Base-by-base conservation (phyloP, 2,113 vertebrate genomes). In the Grantiella picta region DNA sequence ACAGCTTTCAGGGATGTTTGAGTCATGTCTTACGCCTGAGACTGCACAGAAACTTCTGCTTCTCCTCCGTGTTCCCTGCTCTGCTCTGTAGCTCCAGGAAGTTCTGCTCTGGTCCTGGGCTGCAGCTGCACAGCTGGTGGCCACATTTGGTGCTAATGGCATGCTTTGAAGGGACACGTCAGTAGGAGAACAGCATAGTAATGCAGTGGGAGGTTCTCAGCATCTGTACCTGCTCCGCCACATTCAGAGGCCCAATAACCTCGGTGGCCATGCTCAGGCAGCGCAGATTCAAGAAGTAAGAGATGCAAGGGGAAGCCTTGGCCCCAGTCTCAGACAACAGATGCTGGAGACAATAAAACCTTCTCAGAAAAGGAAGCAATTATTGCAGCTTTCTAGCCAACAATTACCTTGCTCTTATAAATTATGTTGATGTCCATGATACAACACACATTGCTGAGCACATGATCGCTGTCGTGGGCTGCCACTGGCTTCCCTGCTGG, bases 71-170 rank as follows among this genome's bases (percentile, higher is more conserved):
- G 38, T 36, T 92, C 91, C 75, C 65, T 17, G 68, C 60, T 44
- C 44, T 60, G 33, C 65, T 79, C 73, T 1, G 5, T 11, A 64
- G 92, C 89, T 69, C 49, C 0, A 40, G 91, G 80, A 94, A 78
- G 89, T 5, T 6, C 81, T 3, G 35, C 9, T 17, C 71, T 68
- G 53, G 53, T 86, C 42, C 95, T 92, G 94, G 93, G 82, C 90
- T 56, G 61, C 95, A 95, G 94, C 94, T 88, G 94, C 92, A 93
- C 95, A 97, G 94, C 94, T 97, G 97, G 65, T 80, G 89, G 82
- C 95, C 95, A 96, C 89, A 90, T 95, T 97, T 75, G 83, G 65
- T 80, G 89, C 94, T 92, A 73, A 82, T 71, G 90, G 86, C 86
- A 49, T 1, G 71, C 96, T 97, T 95, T 95, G 90, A 95, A 97